Percentiles rank a stretch among this genome's conserved stretches.
These are phyloP conservation scores for Sebastes iracundus DNA, from an alignment of 2,797 vertebrate genomes.

Conservation along the genomic window DNA sequence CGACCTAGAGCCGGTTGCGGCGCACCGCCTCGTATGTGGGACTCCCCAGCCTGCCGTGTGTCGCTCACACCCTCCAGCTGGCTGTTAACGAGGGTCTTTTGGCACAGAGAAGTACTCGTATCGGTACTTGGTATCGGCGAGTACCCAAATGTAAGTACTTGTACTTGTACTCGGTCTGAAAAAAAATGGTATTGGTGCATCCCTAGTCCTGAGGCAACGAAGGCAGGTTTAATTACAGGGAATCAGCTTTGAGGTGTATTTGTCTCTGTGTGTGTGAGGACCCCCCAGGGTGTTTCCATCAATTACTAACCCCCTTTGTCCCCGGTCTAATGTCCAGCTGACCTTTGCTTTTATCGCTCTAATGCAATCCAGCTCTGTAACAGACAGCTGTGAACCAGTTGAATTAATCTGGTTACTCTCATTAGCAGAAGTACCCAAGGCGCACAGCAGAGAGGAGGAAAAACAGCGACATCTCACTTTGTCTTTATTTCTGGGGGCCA, in stretches of 20 bases:
- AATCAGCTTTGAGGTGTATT: not conserved
- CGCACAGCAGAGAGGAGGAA: not conserved
- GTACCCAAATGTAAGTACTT: no score
- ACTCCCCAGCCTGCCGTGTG: no score
- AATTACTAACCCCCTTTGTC: not conserved
- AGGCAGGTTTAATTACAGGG: not conserved
- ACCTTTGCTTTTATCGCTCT: slow-evolving; percentile 68
- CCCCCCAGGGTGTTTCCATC: slow-evolving; percentile 27
- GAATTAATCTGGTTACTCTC: slow-evolving; percentile 56
- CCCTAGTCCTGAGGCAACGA: not conserved
- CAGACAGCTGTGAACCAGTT: slow-evolving; percentile 52
- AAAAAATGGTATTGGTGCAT: no score
- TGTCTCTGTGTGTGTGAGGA: not conserved
- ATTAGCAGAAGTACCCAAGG: slow-evolving; percentile 20
- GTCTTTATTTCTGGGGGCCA: not conserved
- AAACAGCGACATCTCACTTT: not conserved
- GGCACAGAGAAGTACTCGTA: no score
- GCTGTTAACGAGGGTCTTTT: no score
- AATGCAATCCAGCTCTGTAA: slow-evolving; percentile 52
- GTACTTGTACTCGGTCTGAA: no score
- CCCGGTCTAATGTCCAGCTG: slow-evolving; percentile 44
- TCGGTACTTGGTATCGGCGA: no score
- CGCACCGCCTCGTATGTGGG: no score
- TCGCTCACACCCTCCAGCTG: no score
- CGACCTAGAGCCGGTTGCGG: no score